Base-by-base conservation (phyloP, 2,888 invertebrate species). In the Cephus sareptanus region DNA sequence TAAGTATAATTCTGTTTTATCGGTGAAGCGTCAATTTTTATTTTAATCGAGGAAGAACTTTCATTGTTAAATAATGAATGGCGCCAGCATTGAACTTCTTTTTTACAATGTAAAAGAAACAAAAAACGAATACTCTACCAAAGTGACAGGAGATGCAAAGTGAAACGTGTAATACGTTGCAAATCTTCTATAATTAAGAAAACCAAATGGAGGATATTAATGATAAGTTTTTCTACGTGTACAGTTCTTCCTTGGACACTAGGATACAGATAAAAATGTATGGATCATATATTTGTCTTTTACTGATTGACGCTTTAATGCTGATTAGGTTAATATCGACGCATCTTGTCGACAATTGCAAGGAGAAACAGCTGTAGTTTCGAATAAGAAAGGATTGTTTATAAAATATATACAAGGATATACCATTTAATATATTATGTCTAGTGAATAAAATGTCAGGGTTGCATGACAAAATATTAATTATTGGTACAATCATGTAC, bases 241-340 rank as follows among this genome's bases (percentile, higher is more conserved):
- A 98, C 90, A 98, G 98, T 92, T 98, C 97, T 37, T 96, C 97
- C n/a, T 92, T 98, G 83, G 95, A 97, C 85, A 94, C 96, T 83
- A 95, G 96, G 92, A 94, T 98, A 69, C 96, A 97, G 93, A 96
- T 98, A 83, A 98, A 98, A 94, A 96, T 98, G 97, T 98, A 93
- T 94, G 95, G 31, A 12, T 71, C 71, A 71, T 31, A 31, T 56
- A 56, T 23, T 23, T 40, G 23, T 23, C 2, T 56, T 23, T 56
- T 56, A 23, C 56, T 56, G 9, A 56, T 56, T 23, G 56, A 56
- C 23, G 56, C 56, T 9, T 56, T 56, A 56, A 56, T 56, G 23
- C 9, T 23, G 23, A 56, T 0, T 56, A 56, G 56, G 23, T 56
- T 56, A 56, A 56, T 56, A 56, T 23, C 2, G 56, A 56, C 56